Evolutionary conservation across 1,140 invertebrate genomes (phyloP).

Genomic region (Telenomus remus): DNA sequence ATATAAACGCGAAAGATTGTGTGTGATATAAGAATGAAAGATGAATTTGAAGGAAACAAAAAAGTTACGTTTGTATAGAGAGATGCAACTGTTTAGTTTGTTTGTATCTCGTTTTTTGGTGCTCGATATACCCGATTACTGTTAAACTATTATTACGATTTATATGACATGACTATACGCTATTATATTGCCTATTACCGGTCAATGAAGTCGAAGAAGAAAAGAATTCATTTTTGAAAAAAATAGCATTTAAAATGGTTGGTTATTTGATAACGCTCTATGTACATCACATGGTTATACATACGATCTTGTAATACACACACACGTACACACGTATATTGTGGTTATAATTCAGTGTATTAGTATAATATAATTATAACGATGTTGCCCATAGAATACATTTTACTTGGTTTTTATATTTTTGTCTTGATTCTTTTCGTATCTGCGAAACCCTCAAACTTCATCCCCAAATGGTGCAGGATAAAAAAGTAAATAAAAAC

Average conservation of each 20-base stretch:
- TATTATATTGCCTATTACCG: slow-evolving; percentile 69
- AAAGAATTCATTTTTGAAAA: slow-evolving; percentile 61
- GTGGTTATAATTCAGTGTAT: slow-evolving; percentile 75
- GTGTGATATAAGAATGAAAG: slow-evolving; percentile 17
- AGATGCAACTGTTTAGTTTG: slow-evolving; percentile 62
- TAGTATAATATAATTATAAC: slow-evolving; percentile 74
- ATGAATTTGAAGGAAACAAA: slow-evolving; percentile 44
- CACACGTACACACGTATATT: slow-evolving; percentile 63
- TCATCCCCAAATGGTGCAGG: too few relatives aligned
- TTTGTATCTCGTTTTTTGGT: slow-evolving; percentile 68
- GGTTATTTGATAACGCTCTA: slow-evolving; percentile 70
- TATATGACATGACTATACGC: slow-evolving; percentile 66
- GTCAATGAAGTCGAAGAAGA: slow-evolving; percentile 61
- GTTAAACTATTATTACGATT: slow-evolving; percentile 70
- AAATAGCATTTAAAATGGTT: slow-evolving; percentile 68
- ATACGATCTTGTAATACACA: slow-evolving; percentile 60
- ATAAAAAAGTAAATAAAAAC: too few relatives aligned
- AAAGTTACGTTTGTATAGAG: slow-evolving; percentile 57
- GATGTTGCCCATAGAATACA: slow-evolving; percentile 76
- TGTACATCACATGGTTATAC: slow-evolving; percentile 67
- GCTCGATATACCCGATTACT: slow-evolving; percentile 69
- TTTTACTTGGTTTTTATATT: slow-evolving; percentile 76
- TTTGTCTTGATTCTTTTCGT: slow-evolving; percentile 64
- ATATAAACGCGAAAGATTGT: slow-evolving; percentile 13
- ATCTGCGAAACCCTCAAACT: too few relatives aligned